Percentiles rank a stretch among this genome's conserved stretches.
Conservation (phyloP, 2,797 vertebrate species). For the Enoplosus armatus region DNA sequence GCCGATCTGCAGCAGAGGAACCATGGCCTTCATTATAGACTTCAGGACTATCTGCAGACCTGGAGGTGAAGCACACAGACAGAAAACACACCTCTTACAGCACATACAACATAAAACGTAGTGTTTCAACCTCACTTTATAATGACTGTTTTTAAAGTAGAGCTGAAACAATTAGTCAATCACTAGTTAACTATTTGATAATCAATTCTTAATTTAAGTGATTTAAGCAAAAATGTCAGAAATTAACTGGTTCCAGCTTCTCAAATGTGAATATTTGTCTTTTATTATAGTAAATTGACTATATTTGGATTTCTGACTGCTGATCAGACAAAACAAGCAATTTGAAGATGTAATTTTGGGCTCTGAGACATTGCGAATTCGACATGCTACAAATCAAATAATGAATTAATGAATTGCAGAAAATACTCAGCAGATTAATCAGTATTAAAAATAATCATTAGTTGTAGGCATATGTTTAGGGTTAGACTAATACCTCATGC, state of each 20-base stretch:
- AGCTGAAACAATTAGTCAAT: neutral
- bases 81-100: neutral
- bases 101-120: neutral
- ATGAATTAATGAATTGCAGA: neutral
- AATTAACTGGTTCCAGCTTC: neutral
- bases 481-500: neutral
- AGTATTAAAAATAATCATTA: neutral
- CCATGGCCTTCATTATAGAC: slow-evolving; percentile 99
- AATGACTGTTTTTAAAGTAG: neutral
- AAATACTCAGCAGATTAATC: neutral
- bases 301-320: neutral
- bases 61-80: slow-evolving; percentile 63
- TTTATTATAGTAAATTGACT: neutral
- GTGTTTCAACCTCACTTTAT: neutral
- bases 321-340: neutral
- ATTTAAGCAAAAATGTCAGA: neutral
- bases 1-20: slow-evolving; percentile 97
- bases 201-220: too few relatives aligned
- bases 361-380: neutral
- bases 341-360: neutral
- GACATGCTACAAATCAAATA: neutral
- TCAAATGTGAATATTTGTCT: neutral
- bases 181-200: neutral
- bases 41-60: slow-evolving; percentile 98
- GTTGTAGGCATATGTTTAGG: neutral